Percentiles rank a stretch among this genome's conserved stretches.
phyloP scores from a whole-genome alignment of 2,797 vertebrate species.

The Caiman crocodilus region DNA sequence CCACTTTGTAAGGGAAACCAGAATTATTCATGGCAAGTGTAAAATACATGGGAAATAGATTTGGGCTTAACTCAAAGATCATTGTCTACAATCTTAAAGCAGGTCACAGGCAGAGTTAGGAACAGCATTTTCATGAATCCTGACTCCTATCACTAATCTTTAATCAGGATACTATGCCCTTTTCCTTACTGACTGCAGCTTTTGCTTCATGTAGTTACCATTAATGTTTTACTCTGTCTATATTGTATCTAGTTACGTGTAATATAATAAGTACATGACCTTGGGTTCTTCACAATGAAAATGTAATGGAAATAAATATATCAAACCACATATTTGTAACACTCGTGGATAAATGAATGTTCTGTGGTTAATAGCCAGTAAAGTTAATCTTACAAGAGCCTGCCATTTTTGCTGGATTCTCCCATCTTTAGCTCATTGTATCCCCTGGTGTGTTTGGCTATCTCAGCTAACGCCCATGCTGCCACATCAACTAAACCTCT shows the following conservation, averaged over 20 bases:
- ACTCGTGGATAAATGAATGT: background rate
- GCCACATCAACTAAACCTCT: conserved; percentile 2
- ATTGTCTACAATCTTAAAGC: conserved; percentile 59
- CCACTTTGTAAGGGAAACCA: no score
- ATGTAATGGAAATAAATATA: background rate
- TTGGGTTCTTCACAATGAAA: background rate
- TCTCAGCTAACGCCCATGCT: background rate
- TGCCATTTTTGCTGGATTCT: background rate
- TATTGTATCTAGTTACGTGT: conserved; percentile 11
- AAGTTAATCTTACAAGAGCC: background rate
- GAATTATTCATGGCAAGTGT: no score
- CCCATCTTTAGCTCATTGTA: background rate
- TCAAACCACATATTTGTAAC: background rate
- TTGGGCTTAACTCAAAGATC: conserved; percentile 49
- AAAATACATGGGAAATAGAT: no score
- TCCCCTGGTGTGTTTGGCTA: background rate
- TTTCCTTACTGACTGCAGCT: background rate
- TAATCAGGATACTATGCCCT: conserved; percentile 32
- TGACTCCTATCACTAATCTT: background rate
- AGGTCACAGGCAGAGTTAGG: conserved; percentile 60
- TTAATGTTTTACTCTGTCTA: conserved; percentile 39
- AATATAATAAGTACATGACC: background rate
- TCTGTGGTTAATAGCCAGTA: background rate
- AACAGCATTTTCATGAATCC: conserved; percentile 51
- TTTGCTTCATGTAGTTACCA: background rate